A percentile compares a stretch with the other conserved stretches of the same genome.
phyloP scores from a whole-genome alignment of 2,888 invertebrate genomes.

The Drosophila anomelani region DNA sequence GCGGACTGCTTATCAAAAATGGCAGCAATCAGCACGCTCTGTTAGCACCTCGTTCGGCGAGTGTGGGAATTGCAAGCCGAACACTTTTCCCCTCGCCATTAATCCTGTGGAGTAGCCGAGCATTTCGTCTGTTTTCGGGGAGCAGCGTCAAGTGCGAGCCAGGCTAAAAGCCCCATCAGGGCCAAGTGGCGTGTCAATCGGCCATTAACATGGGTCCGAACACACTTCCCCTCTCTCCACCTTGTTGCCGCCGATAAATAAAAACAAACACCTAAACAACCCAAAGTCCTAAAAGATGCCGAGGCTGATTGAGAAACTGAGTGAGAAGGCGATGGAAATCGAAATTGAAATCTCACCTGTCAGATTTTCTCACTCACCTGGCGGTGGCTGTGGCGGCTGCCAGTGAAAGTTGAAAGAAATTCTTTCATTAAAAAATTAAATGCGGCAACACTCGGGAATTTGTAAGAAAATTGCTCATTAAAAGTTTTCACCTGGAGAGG shows the following conservation, averaged over 20 bases:
- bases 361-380: constrained; percentile 40
- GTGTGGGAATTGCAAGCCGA: constrained; percentile 22
- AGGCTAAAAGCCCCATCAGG: constrained; percentile 61
- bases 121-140: constrained; percentile 45
- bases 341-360: constrained; percentile 35
- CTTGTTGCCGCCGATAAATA: constrained; percentile 64
- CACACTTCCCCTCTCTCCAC: constrained; percentile 5
- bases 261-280: constrained; percentile 46
- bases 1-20: constrained; percentile 77
- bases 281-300: constrained; percentile 19
- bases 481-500: constrained; percentile 77
- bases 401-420: constrained; percentile 28
- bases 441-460: constrained; percentile 78
- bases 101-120: constrained; percentile 46
- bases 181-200: constrained; percentile 80
- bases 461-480: constrained; percentile 80
- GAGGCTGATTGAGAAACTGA: constrained; percentile 27
- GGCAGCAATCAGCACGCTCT: constrained; percentile 80
- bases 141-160: constrained; percentile 23
- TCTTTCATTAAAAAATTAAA: constrained; percentile 79
- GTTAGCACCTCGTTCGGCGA: constrained; percentile 72
- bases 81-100: constrained; percentile 34
- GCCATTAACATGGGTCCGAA: constrained; percentile 72
- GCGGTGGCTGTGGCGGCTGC: constrained; percentile 12
- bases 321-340: constrained; percentile 27